These are phyloP conservation scores for Andricus grossulariae DNA, from an alignment of 1,140 invertebrate genomes.

Conservation along the genomic window DNA sequence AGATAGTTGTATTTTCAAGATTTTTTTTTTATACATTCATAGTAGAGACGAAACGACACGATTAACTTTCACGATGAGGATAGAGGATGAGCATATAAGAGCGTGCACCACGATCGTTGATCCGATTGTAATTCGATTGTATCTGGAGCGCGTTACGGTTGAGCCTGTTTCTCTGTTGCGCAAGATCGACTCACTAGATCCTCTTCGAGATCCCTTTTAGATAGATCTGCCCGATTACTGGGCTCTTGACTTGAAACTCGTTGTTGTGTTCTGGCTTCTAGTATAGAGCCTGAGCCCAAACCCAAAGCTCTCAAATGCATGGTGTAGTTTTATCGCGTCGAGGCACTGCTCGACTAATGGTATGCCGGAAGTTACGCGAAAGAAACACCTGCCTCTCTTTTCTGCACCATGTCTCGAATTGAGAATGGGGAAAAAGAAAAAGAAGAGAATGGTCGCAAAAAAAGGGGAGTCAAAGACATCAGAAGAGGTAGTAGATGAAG, in stretches of 20 bases:
- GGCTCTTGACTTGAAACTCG: not conserved
- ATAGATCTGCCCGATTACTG: constrained; percentile 14
- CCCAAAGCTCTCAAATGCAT: not conserved
- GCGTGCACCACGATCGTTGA: constrained; percentile 2
- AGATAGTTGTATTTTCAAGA: too few relatives aligned
- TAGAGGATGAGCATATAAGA: not conserved
- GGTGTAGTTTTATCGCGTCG: constrained; percentile 10
- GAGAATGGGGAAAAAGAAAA: not conserved
- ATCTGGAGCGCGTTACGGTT: constrained; percentile 3
- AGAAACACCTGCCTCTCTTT: constrained; percentile 11
- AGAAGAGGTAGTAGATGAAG: not conserved
- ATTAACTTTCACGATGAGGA: not conserved
- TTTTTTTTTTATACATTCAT: too few relatives aligned
- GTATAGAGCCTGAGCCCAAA: not conserved
- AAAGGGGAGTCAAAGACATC: constrained; percentile 1
- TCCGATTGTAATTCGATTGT: constrained; percentile 24
- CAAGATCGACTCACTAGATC: constrained; percentile 5
- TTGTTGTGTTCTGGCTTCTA: not conserved
- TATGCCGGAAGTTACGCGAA: constrained; percentile 13
- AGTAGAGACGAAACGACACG: not conserved
- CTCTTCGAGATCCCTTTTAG: constrained; percentile 4
- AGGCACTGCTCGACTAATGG: not conserved
- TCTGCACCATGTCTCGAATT: not conserved
- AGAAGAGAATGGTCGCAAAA: not conserved
- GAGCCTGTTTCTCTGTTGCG: constrained; percentile 11